Conservation (phyloP, 2,888 invertebrate species). For the Beris chalybata region DNA sequence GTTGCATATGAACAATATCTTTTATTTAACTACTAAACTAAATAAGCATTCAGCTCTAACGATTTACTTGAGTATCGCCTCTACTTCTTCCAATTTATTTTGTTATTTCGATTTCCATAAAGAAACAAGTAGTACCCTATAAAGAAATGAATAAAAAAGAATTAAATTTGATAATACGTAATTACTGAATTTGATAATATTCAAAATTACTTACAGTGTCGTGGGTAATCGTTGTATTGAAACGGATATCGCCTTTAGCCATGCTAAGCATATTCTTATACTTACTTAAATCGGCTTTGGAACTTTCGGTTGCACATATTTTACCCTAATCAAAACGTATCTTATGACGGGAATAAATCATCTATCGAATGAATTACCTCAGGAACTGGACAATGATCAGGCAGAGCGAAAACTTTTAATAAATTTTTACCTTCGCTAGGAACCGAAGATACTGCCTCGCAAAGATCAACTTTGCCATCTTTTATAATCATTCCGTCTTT, state of each 20-base stretch:
- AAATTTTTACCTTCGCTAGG: conserved; percentile 48
- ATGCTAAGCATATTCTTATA: conserved; percentile 56
- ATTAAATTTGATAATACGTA: neutral
- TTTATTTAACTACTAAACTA: no score
- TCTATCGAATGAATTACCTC: conserved; percentile 44
- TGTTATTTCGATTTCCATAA: conserved; percentile 50
- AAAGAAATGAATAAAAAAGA: conserved; percentile 19
- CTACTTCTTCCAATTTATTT: conserved; percentile 39
- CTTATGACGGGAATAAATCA: neutral
- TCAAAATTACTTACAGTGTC: conserved; percentile 52
- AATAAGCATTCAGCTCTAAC: no score
- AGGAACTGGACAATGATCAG: conserved; percentile 55
- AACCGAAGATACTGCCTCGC: conserved; percentile 43
- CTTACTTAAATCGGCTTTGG: conserved; percentile 53
- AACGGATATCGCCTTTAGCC: conserved; percentile 53
- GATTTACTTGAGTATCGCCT: no score
- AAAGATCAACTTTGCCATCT: conserved; percentile 56
- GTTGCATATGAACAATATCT: no score
- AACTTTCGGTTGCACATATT: conserved; percentile 51
- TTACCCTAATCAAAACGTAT: conserved; percentile 46
- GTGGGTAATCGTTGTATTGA: conserved; percentile 52
- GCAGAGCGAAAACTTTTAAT: conserved; percentile 53
- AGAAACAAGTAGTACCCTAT: conserved; percentile 53
- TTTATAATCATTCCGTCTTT: conserved; percentile 56
- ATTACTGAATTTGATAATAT: neutral